A percentile compares a stretch with the other conserved stretches of the same genome.
These are phyloP conservation scores for Illadopsis cleaveri DNA, from an alignment of 2,113 vertebrate genomes.

Conservation along the genomic window DNA sequence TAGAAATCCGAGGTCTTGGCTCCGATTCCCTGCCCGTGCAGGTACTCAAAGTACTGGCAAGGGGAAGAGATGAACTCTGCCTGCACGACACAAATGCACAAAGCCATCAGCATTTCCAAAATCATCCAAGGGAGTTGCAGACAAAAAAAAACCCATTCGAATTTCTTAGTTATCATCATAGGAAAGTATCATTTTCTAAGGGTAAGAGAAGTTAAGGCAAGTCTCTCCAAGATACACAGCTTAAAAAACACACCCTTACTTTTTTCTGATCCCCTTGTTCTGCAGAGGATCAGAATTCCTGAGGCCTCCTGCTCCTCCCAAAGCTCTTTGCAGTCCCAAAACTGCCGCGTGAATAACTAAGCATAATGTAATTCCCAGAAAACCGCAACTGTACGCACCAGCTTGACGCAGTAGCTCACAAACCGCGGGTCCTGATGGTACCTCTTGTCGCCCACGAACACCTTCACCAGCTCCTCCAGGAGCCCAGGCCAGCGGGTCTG, in stretches of 20 bases:
- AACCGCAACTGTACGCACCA: constrained; percentile 72
- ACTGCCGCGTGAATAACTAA: fast-evolving
- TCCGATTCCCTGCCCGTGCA: background rate
- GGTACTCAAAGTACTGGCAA: constrained; percentile 21
- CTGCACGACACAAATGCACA: background rate
- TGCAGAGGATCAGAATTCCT: background rate
- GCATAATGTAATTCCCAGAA: fast-evolving
- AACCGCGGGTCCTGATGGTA: constrained; percentile 85
- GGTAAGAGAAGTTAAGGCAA: fast-evolving
- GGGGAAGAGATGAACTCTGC: constrained; percentile 41
- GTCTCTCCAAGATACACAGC: background rate
- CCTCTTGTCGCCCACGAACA: constrained; percentile 73
- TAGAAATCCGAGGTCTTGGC: background rate
- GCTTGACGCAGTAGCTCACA: constrained; percentile 83
- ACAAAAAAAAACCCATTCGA: fast-evolving
- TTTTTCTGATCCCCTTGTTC: background rate
- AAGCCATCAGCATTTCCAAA: background rate
- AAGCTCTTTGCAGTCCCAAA: background rate
- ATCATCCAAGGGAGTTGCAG: background rate
- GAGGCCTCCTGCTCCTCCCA: background rate
- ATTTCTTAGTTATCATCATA: fast-evolving
- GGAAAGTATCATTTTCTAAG: background rate
- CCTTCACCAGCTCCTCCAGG: constrained; percentile 80
- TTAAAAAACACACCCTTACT: background rate
- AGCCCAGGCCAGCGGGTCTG: constrained; percentile 59